A percentile compares a stretch with the other conserved stretches of the same genome.
These are phyloP conservation scores for Nothura maculosa DNA, from an alignment of 2,797 vertebrate genomes.

Conservation along the genomic window DNA sequence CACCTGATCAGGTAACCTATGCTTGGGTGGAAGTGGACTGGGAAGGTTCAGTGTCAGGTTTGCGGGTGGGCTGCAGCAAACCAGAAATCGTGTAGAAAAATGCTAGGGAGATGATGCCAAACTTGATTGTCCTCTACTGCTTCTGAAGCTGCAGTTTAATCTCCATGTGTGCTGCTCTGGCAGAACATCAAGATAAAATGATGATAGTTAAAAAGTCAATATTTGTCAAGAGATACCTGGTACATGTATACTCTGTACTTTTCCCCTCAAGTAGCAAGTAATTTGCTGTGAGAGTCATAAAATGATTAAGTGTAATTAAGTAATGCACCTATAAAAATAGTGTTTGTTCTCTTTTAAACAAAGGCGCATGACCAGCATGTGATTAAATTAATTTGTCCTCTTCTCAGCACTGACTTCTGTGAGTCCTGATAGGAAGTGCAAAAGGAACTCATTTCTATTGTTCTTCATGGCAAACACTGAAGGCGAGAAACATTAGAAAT, in stretches of 20 bases:
- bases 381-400: neutral
- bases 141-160: neutral
- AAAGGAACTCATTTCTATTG: neutral
- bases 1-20: rapidly evolving
- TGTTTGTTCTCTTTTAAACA: neutral
- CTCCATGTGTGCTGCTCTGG: neutral
- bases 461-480: neutral
- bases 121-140: neutral
- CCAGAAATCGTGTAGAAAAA: neutral
- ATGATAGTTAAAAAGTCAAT: constrained; percentile 8
- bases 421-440: neutral
- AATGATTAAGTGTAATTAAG: constrained; percentile 7
- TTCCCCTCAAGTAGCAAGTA: neutral
- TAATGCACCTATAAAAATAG: neutral
- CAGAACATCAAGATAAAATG: neutral
- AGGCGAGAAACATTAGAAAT: neutral
- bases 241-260: neutral
- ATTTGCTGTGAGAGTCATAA: neutral
- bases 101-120: rapidly evolving
- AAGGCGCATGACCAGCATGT: neutral
- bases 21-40: neutral
- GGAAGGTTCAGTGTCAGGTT: neutral
- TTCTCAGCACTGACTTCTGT: neutral
- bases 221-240: neutral
- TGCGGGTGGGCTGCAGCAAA: too few relatives aligned